Evolutionary conservation across 2,797 vertebrate species (phyloP).

Genomic region (Sebastolobus alascanus): DNA sequence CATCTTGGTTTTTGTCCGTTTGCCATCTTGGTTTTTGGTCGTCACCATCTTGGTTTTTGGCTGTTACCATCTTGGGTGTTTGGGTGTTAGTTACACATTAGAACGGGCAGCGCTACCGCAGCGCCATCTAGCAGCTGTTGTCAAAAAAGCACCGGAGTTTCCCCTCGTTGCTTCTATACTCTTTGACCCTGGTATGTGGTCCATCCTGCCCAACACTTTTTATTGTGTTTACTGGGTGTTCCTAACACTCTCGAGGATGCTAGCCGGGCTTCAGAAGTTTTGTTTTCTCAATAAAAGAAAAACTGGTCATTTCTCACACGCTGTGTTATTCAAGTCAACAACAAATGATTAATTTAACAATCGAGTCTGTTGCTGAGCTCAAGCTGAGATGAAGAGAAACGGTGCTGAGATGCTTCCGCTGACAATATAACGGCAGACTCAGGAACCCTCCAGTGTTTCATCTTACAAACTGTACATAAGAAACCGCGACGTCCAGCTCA

Average conservation of each 20-base stretch:
- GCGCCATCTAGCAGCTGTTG: too few relatives aligned
- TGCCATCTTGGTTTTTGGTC: too few relatives aligned
- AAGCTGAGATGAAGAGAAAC: slow-evolving; percentile 30
- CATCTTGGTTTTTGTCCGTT: too few relatives aligned
- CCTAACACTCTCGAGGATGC: neutral
- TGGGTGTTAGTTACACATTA: too few relatives aligned
- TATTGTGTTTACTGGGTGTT: neutral
- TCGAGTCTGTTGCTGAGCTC: slow-evolving; percentile 5
- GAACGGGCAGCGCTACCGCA: too few relatives aligned
- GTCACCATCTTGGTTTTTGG: too few relatives aligned
- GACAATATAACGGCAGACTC: slow-evolving; percentile 8
- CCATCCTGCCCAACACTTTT: neutral
- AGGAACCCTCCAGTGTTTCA: slow-evolving; percentile 33
- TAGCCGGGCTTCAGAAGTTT: neutral
- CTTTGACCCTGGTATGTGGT: neutral
- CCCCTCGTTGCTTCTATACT: too few relatives aligned
- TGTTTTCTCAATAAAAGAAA: neutral
- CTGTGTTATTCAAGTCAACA: slow-evolving; percentile 11
- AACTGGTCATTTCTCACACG: slow-evolving; percentile 11
- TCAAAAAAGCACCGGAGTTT: rapidly evolving
- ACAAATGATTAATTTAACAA: slow-evolving; percentile 41
- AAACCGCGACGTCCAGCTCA: slow-evolving; percentile 33
- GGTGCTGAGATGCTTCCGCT: neutral
- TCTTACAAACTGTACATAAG: slow-evolving; percentile 33
- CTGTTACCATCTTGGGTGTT: too few relatives aligned